Base-by-base conservation (phyloP, 2,888 invertebrate genomes). In the Ephialtes manifestator region DNA sequence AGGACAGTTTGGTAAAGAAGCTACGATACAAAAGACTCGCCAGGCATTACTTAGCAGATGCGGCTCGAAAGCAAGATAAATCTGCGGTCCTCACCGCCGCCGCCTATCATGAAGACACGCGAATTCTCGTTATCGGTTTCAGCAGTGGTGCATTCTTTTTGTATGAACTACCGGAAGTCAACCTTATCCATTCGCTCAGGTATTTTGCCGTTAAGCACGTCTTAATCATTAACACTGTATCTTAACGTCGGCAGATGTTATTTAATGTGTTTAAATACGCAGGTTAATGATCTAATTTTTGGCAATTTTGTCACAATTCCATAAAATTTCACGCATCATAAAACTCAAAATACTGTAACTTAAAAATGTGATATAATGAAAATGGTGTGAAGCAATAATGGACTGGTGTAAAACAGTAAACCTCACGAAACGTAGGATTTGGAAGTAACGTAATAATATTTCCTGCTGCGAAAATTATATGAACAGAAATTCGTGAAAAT, bases 141-240 rank as follows among this genome's bases (percentile, higher is more conserved):
- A 97, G 97, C 18, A 97, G 96, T 87, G 99, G 99, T 1, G 96
- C 97, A 35, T 99, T 99, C 95, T 97, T 97, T 92, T 95, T 99
- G 0, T 98, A 99, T 92, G 99, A 99, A 94, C 95, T 99, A 95
- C 99, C 99, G 0, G 98, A 98, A 65, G 98, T 98, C 78, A 98
- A 97, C 90, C 95, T 99, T 89, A 97, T 99, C 85, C 99, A 99
- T 94, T 98, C 96, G 11, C 94, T 97, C 46, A 95, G 95, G 95
- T 95, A 91, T 77, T 65, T 81, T 15, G 58, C 11, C 20, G 51
- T 13, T 20, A 24, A 20, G 20, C 68, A 43, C 43, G 24, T 65
- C 48, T 13, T 15, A 60, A 11, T 60, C 28, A 31, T 24, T 24
- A 7, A 24, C 10, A 3, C 24, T 24, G 8, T 53, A 7, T 4